Conservation (phyloP, 2,888 invertebrate genomes). For the Drosophila flavopinicola region DNA sequence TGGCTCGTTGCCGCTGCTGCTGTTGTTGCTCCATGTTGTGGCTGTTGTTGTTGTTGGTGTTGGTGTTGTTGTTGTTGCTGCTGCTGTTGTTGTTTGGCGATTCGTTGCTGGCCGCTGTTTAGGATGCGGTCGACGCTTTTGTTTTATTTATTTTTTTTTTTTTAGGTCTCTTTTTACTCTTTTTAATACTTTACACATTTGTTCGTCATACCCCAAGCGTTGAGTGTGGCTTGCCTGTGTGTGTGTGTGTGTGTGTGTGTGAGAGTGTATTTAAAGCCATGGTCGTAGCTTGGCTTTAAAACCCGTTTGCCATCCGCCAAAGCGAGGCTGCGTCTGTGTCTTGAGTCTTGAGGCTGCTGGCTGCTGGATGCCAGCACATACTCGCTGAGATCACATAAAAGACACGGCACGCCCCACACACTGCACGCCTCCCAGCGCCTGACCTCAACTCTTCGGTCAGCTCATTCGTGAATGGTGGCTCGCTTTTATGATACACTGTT, state of each 20-base stretch:
- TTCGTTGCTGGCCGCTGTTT: constrained; percentile 72
- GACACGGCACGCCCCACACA: constrained; percentile 72
- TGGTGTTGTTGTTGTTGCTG: constrained; percentile 32
- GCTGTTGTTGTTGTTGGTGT: constrained; percentile 27
- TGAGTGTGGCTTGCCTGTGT: constrained; percentile 44
- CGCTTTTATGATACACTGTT: constrained; percentile 78
- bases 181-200: constrained; percentile 80
- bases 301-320: constrained; percentile 80
- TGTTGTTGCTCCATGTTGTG: constrained; percentile 28
- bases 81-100: constrained; percentile 55
- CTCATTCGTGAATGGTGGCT: constrained; percentile 58
- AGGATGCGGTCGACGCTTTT: constrained; percentile 79
- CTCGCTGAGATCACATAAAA: constrained; percentile 75
- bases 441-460: constrained; percentile 41
- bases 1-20: constrained; percentile 56
- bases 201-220: constrained; percentile 72
- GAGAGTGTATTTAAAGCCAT: constrained; percentile 44
- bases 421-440: constrained; percentile 1
- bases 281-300: constrained; percentile 52
- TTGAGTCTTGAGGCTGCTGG: constrained; percentile 28
- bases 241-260: constrained; percentile 30
- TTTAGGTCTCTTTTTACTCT: constrained; percentile 64
- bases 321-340: constrained; percentile 66
- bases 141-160: constrained; percentile 35
- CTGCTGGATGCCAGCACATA: constrained; percentile 79